Base-by-base conservation (phyloP, 2,113 vertebrate genomes). In the Holacanthus passer region DNA sequence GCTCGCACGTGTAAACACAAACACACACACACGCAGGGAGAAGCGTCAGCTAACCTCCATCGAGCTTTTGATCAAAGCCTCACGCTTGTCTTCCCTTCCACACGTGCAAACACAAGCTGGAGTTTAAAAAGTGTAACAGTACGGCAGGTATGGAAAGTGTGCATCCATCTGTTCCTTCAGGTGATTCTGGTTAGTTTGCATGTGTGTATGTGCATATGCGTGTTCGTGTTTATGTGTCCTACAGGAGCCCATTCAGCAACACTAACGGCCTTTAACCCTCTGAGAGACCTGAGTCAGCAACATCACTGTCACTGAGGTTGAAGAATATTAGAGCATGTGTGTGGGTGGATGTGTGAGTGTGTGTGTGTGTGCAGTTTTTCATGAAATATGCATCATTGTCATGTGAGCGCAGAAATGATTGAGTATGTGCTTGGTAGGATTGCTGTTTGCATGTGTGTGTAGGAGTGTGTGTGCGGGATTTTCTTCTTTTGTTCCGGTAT, bases 261-360 rank as follows among this genome's bases (percentile, higher is more conserved):
- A 87, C 56, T 53, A 58, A 72, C 56, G 85, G 50, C 86, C 84
- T 88, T 88, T 81, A 88, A 79, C 87, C 83, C 81, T 79, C 48
- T 45, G 29, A 29, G 87, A 82, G 81, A 24, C 71, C 91, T 90
- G 87, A 85, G 64, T 92, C 91, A 92, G 92, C 88, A 92, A 50
- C 76, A 82, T 62, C 50, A n/a, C 73, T 87, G 86, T 76, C 87
- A 86, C 31, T 82, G 77, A 86, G 72, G 70, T 52, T 75, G 62
- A 83, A 20, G 77, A 83, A 88, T 86, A 91, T 88, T 88, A 84
- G 68, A 74, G 64, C 37, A 31, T 37, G 65, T 71, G 67, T 13
- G 77, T 88, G 85, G 72, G 79, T 58, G 79, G 56, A 29, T 35
- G n/a, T 50, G 31, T 75, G 58, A 62, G 59, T 77, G 37, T 77